These are phyloP conservation scores for Trichonephila clavata DNA, from an alignment of 1,140 invertebrate genomes.

Conservation along the genomic window DNA sequence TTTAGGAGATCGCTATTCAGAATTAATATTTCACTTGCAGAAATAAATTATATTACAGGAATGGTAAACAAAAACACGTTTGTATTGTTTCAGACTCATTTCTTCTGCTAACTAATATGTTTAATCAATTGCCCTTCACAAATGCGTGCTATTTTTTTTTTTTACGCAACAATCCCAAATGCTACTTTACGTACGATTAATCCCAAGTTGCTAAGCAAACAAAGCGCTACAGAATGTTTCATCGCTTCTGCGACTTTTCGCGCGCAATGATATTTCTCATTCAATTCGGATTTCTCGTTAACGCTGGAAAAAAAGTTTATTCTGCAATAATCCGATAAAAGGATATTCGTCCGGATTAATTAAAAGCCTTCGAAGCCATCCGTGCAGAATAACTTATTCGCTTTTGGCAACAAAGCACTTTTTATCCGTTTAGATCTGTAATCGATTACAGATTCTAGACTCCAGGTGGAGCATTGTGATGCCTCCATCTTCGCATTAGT, in stretches of 20 bases:
- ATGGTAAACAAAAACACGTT: no score
- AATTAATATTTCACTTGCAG: no score
- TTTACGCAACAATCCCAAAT: not conserved
- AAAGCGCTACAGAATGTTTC: not conserved
- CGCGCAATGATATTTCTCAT: not conserved
- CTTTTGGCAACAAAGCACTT: constrained; percentile 37
- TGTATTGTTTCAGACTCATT: no score
- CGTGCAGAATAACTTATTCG: constrained; percentile 35
- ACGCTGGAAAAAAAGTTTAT: not conserved
- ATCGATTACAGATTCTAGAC: constrained; percentile 23
- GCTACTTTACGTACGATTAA: not conserved
- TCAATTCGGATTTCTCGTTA: not conserved
- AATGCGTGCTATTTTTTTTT: not conserved
- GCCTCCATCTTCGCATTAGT: constrained; percentile 12
- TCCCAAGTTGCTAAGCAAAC: not conserved
- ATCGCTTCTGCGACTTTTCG: not conserved
- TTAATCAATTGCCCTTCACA: not conserved
- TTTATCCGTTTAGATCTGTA: constrained; percentile 3
- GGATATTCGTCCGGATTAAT: constrained; percentile 42
- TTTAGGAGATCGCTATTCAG: no score
- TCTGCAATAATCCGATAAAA: constrained; percentile 46
- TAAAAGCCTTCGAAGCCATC: constrained; percentile 41
- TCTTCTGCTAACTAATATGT: no score
- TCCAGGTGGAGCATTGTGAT: constrained; percentile 28
- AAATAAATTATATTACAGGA: no score